Conservation (phyloP, 1,140 invertebrate species). For the Dufourea novaeangliae region DNA sequence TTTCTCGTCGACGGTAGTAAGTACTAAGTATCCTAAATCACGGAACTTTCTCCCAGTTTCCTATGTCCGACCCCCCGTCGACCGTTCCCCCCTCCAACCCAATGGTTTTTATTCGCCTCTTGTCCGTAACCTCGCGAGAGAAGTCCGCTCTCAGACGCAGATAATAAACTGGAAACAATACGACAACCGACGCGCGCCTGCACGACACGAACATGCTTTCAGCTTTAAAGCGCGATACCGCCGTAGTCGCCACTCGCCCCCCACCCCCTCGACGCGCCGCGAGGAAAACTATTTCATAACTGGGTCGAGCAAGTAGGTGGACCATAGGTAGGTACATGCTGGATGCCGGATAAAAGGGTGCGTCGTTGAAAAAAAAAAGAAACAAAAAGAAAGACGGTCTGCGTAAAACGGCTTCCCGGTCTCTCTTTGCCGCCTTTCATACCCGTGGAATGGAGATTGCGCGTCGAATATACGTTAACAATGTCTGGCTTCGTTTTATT, state of each 20-base stretch:
- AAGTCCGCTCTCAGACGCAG: conserved; percentile 35
- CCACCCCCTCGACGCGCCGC: too few species aligned
- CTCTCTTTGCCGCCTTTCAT: neutral
- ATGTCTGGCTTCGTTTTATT: neutral
- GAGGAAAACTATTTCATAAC: conserved; percentile 66
- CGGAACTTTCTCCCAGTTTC: conserved; percentile 1
- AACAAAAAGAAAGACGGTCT: neutral
- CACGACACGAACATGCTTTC: conserved; percentile 77
- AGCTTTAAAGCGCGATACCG: conserved; percentile 75
- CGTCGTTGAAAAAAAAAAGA: neutral
- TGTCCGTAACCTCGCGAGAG: conserved; percentile 29
- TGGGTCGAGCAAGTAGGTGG: conserved; percentile 57
- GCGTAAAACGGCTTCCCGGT: neutral
- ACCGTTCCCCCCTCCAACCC: neutral
- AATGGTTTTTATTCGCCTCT: conserved; percentile 48
- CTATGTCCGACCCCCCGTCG: neutral
- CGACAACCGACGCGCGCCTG: conserved; percentile 51
- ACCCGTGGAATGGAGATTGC: neutral
- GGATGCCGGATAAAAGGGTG: conserved; percentile 21
- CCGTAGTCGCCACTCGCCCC: conserved; percentile 59
- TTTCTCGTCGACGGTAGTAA: neutral
- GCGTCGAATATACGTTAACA: neutral
- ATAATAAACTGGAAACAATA: conserved; percentile 69
- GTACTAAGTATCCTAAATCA: conserved; percentile 22
- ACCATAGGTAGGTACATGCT: conserved; percentile 12